Evolutionary conservation across 2,113 vertebrate genomes (phyloP).

Genomic region (Dicerorhinus sumatrensis): DNA sequence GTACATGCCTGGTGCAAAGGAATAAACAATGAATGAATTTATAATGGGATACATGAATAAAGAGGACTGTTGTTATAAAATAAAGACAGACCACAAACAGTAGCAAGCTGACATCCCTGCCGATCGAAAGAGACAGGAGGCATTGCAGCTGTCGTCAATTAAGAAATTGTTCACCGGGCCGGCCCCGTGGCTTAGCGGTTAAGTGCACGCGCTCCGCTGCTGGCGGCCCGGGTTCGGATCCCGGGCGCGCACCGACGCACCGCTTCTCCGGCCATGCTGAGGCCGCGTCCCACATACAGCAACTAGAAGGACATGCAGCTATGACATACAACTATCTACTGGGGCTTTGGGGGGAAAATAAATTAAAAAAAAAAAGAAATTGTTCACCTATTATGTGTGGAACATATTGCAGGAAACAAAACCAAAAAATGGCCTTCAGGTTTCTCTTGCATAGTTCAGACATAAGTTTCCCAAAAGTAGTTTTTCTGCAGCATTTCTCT

Average conservation of each 20-base stretch:
- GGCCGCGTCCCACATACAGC: too few relatives aligned
- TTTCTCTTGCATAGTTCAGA: neutral
- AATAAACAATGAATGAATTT: neutral
- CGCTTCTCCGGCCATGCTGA: too few relatives aligned
- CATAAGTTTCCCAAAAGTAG: neutral
- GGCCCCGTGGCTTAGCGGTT: too few relatives aligned
- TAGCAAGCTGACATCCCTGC: neutral
- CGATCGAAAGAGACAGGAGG: neutral
- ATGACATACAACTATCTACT: too few relatives aligned
- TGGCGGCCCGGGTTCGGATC: too few relatives aligned
- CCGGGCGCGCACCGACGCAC: too few relatives aligned
- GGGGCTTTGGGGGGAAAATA: too few relatives aligned
- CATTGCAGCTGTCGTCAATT: too few relatives aligned
- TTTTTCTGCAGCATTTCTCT: neutral
- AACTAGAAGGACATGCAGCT: too few relatives aligned
- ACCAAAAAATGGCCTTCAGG: neutral
- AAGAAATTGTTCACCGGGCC: too few relatives aligned
- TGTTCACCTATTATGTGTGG: neutral
- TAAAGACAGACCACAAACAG: neutral
- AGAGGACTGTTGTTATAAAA: neutral
- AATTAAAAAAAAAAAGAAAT: too few relatives aligned
- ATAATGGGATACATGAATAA: neutral
- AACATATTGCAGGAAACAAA: neutral
- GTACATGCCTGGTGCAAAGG: neutral
- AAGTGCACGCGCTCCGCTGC: too few relatives aligned